These are phyloP conservation scores for Mobula birostris DNA, from an alignment of 2,113 vertebrate species.

Conservation along the genomic window DNA sequence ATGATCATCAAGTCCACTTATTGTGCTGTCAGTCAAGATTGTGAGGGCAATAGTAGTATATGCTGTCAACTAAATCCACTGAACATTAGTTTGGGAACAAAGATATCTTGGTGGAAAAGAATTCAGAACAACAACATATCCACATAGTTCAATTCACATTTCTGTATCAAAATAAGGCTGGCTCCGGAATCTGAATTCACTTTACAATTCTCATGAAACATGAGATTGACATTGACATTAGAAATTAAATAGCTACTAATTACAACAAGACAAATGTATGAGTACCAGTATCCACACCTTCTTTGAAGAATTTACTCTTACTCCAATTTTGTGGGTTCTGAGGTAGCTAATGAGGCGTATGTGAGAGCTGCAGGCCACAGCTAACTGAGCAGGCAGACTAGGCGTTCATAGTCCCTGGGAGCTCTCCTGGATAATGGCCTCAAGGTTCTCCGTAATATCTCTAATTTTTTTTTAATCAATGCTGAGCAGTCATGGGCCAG, in stretches of 20 bases:
- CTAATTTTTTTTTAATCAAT: no score
- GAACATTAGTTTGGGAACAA: background rate
- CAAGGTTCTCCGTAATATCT: no score
- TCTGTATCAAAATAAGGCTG: background rate
- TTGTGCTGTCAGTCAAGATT: background rate
- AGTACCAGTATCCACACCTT: background rate
- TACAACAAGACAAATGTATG: background rate
- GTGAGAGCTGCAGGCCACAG: no score
- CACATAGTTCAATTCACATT: background rate
- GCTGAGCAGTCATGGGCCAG: no score
- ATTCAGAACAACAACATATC: background rate
- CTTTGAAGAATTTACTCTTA: no score
- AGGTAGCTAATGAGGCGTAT: no score
- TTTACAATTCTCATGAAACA: background rate
- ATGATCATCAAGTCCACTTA: slow-evolving; percentile 10
- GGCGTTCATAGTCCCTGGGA: no score
- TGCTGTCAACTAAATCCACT: background rate
- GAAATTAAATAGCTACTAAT: background rate
- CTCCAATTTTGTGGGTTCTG: no score
- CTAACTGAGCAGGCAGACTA: no score
- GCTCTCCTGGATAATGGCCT: no score
- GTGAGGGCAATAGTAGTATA: background rate
- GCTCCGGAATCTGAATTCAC: background rate
- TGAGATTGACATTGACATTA: background rate
- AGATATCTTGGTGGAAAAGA: background rate